Conservation (phyloP, 2,888 invertebrate species). For the Isotomurus palustris region DNA sequence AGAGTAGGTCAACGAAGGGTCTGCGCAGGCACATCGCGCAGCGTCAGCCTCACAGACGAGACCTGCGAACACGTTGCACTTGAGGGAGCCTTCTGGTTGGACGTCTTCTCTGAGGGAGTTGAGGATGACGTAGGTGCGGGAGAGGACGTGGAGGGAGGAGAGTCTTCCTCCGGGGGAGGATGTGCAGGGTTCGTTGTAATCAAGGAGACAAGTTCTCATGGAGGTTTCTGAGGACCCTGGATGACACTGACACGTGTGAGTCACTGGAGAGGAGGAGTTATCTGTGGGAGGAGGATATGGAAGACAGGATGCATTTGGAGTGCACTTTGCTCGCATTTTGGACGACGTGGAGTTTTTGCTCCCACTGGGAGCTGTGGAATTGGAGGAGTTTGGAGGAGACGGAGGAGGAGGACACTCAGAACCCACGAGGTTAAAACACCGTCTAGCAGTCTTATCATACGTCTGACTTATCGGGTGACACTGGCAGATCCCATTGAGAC, state of each 20-base stretch:
- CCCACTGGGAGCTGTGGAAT: slow-evolving; percentile 1
- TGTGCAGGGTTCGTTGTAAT: slow-evolving; percentile 23
- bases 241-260: slow-evolving; percentile 20
- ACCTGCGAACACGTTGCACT: slow-evolving; percentile 27
- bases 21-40: slow-evolving; percentile 27
- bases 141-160: neutral
- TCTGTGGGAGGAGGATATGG: no score
- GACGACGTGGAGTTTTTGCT: neutral
- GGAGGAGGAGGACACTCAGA: slow-evolving; percentile 22
- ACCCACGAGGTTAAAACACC: slow-evolving; percentile 31
- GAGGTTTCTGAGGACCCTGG: slow-evolving; percentile 23
- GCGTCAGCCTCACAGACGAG: slow-evolving; percentile 24
- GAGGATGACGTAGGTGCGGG: neutral
- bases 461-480: slow-evolving; percentile 32
- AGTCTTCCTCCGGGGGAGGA: neutral
- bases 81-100: neutral
- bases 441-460: slow-evolving; percentile 21
- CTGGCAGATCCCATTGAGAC: slow-evolving; percentile 32
- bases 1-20: slow-evolving; percentile 26
- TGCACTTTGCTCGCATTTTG: slow-evolving; percentile 13
- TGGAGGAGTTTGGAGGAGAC: neutral
- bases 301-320: slow-evolving; percentile 19
- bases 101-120: neutral
- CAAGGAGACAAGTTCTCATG: slow-evolving; percentile 29
- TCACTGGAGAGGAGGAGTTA: slow-evolving; percentile 7